Evolutionary conservation across 2,888 invertebrate species (phyloP), one percentile per base, ranked within the genome.

Genomic region (Euzetes globulus): DNA sequence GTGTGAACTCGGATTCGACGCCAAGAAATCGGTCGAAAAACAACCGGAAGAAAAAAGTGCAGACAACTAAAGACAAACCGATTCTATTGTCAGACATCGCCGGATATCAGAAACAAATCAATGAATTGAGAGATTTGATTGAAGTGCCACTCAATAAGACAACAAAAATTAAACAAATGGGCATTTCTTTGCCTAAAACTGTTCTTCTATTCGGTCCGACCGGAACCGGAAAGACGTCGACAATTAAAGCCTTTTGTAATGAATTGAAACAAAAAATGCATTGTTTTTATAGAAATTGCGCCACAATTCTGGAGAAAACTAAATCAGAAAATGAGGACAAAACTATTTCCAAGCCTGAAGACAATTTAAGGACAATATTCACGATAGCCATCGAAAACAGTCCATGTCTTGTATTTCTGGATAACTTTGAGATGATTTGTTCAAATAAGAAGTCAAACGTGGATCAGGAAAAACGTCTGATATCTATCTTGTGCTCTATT

Each of bases 401-500:
- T 77, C 93, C 94, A 0, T 87, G 89, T 80, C 85, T 95, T 19
- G 86, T 95, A 78, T 82, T 94, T 50, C 86, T 95, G 72, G 94
- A 95, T 84, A 91, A 94, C 81, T 86, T 95, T 50, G 92, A 94
- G 81, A 87, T 87, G 11, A 84, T 94, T 70, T 93, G 92, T 79
- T 81, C 81, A 87, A 91, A 0, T 84, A 87, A 78, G 84, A 74
- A 83, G 47, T 83, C 85, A 29, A 84, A 85, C 63, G 86, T 86
- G 3, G 90, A 91, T 78, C 87, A 88, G 72, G 90, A 92, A 79
- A 89, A 89, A 81, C 86, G 90, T 74, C 86, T 92, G 0, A 86
- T 89, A 3, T 86, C 89, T 25, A 87, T 89, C 33, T 84, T 94
- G 74, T 85, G 86, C 81, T 79, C 83, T 13, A 82, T 86, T 45